These are phyloP conservation scores for Epirrhoe alternata DNA, from an alignment of 2,888 invertebrate species.

Conservation along the genomic window DNA sequence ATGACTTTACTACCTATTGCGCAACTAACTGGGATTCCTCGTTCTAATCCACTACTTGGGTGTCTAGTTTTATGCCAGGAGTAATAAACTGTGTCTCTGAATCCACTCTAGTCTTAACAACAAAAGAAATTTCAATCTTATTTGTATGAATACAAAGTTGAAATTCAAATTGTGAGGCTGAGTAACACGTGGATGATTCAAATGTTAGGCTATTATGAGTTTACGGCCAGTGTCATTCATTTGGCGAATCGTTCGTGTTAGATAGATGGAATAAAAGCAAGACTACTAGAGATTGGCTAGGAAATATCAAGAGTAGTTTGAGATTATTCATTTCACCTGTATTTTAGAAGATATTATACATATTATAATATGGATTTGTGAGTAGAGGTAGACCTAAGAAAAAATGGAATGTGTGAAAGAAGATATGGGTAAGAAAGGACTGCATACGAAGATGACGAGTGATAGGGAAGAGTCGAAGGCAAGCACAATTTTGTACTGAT, in stretches of 20 bases:
- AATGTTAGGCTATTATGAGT: conserved; percentile 66
- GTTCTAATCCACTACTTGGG: conserved; percentile 81
- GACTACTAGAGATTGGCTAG: background rate
- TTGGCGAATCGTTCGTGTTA: conserved; percentile 68
- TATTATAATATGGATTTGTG: too few species aligned
- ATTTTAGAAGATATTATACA: too few species aligned
- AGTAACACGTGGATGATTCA: conserved; percentile 74
- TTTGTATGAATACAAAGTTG: conserved; percentile 38
- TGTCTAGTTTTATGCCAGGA: conserved; percentile 80
- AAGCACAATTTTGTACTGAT: too few species aligned
- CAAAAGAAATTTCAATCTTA: conserved; percentile 55
- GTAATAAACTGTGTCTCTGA: conserved; percentile 70
- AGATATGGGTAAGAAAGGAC: too few species aligned
- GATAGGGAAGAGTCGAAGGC: too few species aligned
- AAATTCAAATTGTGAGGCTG: conserved; percentile 30
- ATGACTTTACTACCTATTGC: conserved; percentile 65
- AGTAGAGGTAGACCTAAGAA: too few species aligned
- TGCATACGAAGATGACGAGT: too few species aligned
- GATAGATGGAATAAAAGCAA: conserved; percentile 49
- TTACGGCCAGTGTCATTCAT: conserved; percentile 77
- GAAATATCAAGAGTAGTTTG: conserved; percentile 1
- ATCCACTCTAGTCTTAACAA: conserved; percentile 45
- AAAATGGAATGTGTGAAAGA: too few species aligned
- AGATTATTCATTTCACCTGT: background rate
- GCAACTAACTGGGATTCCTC: conserved; percentile 65